Percentiles rank a stretch among this genome's conserved stretches.
phyloP scores from a whole-genome alignment of 2,797 vertebrate genomes.

The Nannoperca australis region DNA sequence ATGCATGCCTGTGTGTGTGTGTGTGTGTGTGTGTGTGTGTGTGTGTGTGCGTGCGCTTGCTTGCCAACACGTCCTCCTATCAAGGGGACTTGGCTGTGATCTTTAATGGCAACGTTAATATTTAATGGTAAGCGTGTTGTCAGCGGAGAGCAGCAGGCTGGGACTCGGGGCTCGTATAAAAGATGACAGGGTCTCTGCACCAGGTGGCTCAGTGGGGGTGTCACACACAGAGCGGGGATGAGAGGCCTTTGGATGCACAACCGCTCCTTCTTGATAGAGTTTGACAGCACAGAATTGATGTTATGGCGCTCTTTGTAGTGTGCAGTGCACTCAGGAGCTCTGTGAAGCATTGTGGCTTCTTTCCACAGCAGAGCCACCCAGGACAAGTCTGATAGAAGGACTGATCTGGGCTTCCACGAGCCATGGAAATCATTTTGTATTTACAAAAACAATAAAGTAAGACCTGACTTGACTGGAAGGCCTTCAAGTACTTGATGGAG shows the following conservation, averaged over 20 bases:
- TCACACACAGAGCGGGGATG: conserved; percentile 39
- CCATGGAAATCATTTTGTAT: background rate
- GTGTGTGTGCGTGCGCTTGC: conserved; percentile 31
- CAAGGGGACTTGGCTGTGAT: conserved; percentile 72
- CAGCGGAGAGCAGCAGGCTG: conserved; percentile 65
- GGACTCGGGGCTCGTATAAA: conserved; percentile 54
- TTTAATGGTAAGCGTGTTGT: conserved; percentile 79
- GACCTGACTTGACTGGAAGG: conserved; percentile 11
- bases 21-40: conserved; percentile 32
- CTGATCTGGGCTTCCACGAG: conserved; percentile 4
- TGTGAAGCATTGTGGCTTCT: conserved; percentile 21
- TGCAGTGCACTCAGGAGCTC: conserved; percentile 31
- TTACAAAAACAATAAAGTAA: background rate
- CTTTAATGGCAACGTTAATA: conserved; percentile 82
- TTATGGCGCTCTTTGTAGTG: conserved; percentile 47
- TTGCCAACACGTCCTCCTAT: conserved; percentile 51
- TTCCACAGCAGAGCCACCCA: conserved; percentile 11
- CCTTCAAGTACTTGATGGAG: conserved; percentile 3
- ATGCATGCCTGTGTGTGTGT: conserved; percentile 41
- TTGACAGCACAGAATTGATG: conserved; percentile 57
- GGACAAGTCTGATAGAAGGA: conserved; percentile 12
- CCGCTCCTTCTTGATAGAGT: conserved; percentile 53
- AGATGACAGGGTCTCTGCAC: conserved; percentile 69
- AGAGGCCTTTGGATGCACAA: conserved; percentile 54
- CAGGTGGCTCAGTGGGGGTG: conserved; percentile 66